A percentile compares a stretch with the other conserved stretches of the same genome.
phyloP scores from a whole-genome alignment of 2,888 invertebrate species.

The Ennomos fuscantarius region DNA sequence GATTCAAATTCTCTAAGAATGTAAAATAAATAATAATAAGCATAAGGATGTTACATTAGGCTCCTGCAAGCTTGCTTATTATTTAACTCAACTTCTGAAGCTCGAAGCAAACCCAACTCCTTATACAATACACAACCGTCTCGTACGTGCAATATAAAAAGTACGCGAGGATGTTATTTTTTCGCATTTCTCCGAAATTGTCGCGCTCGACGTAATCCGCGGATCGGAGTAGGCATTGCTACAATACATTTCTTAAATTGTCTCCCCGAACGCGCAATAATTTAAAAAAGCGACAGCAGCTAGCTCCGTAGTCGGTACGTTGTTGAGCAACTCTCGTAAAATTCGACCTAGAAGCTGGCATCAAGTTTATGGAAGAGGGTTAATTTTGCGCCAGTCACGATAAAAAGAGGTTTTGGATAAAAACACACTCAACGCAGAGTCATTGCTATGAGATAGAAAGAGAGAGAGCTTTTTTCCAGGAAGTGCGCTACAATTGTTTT shows the following conservation, averaged over 20 bases:
- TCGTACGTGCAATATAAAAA: conserved; percentile 37
- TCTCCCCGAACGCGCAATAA: conserved; percentile 74
- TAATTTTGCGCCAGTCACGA: conserved; percentile 16
- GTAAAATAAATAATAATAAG: too few species aligned
- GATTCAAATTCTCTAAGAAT: too few species aligned
- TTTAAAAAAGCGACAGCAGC: conserved; percentile 61
- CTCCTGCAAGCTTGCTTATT: too few species aligned
- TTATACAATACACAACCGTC: too few species aligned
- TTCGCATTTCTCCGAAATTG: conserved; percentile 61
- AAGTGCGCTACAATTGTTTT: conserved; percentile 8
- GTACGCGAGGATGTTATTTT: conserved; percentile 63
- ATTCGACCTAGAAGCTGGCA: conserved; percentile 41
- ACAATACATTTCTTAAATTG: conserved; percentile 76
- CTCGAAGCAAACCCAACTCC: not conserved
- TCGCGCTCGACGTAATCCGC: conserved; percentile 60
- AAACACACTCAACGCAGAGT: not conserved
- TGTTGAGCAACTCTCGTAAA: conserved; percentile 41
- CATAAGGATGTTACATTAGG: too few species aligned
- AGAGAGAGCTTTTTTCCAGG: too few species aligned
- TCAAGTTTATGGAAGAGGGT: conserved; percentile 26
- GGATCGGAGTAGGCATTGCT: conserved; percentile 59
- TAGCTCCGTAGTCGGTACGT: conserved; percentile 42
- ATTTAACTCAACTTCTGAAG: not conserved
- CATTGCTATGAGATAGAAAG: not conserved
- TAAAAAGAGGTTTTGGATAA: not conserved